Percentiles rank a stretch among this genome's conserved stretches.
Conservation (phyloP, 1,140 invertebrate genomes). For the Lerema accius region DNA sequence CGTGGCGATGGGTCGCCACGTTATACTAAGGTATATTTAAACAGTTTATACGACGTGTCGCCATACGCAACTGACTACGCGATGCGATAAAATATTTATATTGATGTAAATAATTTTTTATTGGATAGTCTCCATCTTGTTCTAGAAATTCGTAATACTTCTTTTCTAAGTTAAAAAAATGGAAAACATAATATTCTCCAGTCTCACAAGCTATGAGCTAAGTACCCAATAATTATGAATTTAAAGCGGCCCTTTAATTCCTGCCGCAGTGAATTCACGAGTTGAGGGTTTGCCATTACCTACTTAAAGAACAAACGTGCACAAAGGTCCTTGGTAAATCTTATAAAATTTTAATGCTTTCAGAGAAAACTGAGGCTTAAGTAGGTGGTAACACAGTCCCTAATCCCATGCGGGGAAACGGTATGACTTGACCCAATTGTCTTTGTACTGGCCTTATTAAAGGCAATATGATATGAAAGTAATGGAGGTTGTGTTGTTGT, state of each 20-base stretch:
- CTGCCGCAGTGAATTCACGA: slow-evolving; percentile 11
- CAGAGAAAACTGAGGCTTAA: slow-evolving; percentile 4
- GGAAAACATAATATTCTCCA: not conserved
- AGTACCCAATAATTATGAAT: slow-evolving; percentile 6
- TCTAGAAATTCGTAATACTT: too few relatives aligned
- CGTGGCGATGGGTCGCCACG: slow-evolving; percentile 2
- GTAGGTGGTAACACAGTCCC: not conserved
- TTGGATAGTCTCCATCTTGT: too few relatives aligned
- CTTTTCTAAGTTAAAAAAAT: not conserved
- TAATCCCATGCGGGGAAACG: not conserved
- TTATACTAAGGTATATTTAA: not conserved
- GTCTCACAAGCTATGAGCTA: not conserved
- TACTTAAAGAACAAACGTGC: slow-evolving; percentile 26
- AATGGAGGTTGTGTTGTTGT: slow-evolving; percentile 17
- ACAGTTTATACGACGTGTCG: too few relatives aligned
- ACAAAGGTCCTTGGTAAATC: slow-evolving; percentile 8
- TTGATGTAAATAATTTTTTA: too few relatives aligned
- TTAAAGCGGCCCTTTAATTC: slow-evolving; percentile 1
- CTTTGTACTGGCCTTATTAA: slow-evolving; percentile 30
- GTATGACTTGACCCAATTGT: slow-evolving; percentile 24
- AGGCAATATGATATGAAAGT: slow-evolving; percentile 31
- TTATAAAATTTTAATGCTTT: not conserved
- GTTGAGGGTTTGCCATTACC: slow-evolving; percentile 9
- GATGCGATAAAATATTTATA: too few relatives aligned
- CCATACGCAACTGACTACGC: too few relatives aligned